phyloP scores from a whole-genome alignment of 2,113 vertebrate genomes.

The Raphicerus campestris region DNA sequence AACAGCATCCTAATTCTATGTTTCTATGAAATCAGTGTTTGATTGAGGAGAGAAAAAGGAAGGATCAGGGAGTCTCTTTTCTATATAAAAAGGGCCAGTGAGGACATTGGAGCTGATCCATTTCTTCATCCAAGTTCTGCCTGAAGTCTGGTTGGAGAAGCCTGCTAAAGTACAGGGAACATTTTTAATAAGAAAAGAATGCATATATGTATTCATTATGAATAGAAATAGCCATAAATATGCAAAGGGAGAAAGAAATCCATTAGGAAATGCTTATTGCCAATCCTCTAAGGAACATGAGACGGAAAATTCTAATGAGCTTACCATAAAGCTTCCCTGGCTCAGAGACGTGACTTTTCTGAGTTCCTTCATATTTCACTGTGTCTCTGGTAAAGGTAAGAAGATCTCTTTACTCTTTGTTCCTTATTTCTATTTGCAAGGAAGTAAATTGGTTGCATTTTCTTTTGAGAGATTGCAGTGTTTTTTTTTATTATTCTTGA shows the following conservation, averaged over 20 bases:
- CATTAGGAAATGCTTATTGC: neutral
- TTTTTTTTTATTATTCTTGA: neutral
- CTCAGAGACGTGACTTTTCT: neutral
- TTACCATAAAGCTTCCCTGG: neutral
- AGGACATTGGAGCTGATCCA: neutral
- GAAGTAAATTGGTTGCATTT: neutral
- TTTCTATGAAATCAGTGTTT: neutral
- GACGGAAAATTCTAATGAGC: neutral
- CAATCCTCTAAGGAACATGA: neutral
- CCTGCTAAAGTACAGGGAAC: neutral
- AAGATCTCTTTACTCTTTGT: neutral
- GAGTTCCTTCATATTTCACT: neutral
- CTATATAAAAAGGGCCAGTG: neutral
- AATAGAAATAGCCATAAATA: neutral
- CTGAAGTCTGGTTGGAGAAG: neutral
- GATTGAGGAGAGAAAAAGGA: neutral
- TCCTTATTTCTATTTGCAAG: neutral
- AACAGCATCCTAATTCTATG: neutral
- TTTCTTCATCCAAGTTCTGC: neutral
- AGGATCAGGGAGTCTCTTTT: neutral
- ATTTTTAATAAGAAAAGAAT: slow-evolving; percentile 26
- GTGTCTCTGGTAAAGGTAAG: neutral
- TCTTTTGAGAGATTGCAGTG: neutral
- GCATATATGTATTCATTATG: neutral
- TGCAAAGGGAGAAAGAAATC: neutral